Base-by-base conservation (phyloP, 2,888 invertebrate genomes). In the Eulithis testata region DNA sequence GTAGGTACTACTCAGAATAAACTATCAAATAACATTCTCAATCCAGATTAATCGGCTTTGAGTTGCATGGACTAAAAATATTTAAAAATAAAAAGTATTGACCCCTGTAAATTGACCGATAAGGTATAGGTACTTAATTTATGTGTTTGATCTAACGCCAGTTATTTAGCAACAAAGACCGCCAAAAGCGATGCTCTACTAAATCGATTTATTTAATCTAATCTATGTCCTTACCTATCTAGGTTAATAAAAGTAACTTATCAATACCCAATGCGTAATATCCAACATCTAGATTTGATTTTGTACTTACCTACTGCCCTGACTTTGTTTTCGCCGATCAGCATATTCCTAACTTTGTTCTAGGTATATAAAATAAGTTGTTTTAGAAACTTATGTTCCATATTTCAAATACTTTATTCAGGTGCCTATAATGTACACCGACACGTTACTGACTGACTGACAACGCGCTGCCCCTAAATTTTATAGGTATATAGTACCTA, bases 401-500 rank as follows among this genome's bases (percentile, higher is more conserved):
- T 58, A 58, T 58, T 52, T 44, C 12, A 51, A 47, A 52, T 45
- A 44, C 53, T 53, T 37, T 65, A 65, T 56, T 65, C 60, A 57
- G 60, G 60, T 31, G 6, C 6, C 31, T 56, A 44, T 56, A 44
- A 3, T 44, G n/a, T 44, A 44, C 14, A 47, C 2, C 3, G 14
- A 12, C 5, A 47, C 14, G 47, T 47, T 12, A 7, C 12, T 47
- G 14, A 47, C 47, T 47, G 44, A 8, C 44, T 44, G 44, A 9
- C 40, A 40, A 40, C 9, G 40, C 1, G 40, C 31, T 3, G 31
- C 6, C 31, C 31, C 31, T 4, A 31, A 31, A 4, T 31, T 31
- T 6, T 31, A 31, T 31, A n/a, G n/a, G n/a, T n/a, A 4, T 31
- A 6, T 21, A 31, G 31, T 31, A n/a, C n/a, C n/a, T n/a, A 31